Percentiles rank a stretch among this genome's conserved stretches.
phyloP scores from a whole-genome alignment of 64 coral and sea anemone genomes.

The Actinia equina region DNA sequence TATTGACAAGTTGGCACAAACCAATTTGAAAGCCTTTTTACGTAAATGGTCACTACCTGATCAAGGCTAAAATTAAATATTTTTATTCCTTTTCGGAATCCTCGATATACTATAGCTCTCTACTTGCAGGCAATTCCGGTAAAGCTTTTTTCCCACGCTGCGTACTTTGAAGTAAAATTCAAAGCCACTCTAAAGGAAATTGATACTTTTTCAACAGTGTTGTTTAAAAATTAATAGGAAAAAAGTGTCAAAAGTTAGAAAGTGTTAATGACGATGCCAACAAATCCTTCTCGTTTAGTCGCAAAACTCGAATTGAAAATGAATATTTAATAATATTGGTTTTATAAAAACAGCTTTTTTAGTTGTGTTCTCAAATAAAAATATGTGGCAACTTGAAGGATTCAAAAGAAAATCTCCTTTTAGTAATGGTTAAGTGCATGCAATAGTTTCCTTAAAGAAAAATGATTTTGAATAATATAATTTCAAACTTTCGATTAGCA shows the following conservation, averaged over 20 bases:
- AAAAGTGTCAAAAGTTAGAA: not conserved
- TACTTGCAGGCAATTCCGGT: no score
- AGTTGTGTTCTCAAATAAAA: not conserved
- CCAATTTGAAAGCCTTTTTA: not conserved
- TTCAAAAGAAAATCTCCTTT: not conserved
- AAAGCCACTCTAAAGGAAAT: not conserved
- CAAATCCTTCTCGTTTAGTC: slow-evolving; percentile 1
- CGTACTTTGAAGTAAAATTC: not conserved
- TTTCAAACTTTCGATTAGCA: not conserved
- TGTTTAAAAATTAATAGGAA: not conserved
- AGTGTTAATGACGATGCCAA: not conserved
- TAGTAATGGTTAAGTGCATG: not conserved
- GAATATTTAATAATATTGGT: not conserved
- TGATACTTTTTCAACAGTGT: not conserved
- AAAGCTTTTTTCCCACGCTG: not conserved
- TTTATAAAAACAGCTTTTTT: not conserved
- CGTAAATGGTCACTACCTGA: not conserved
- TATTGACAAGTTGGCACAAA: not conserved
- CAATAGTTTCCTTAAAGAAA: not conserved
- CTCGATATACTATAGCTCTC: no score
- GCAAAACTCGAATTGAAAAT: not conserved
- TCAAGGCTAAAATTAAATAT: not conserved
- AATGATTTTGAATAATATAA: not conserved
- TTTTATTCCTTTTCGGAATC: not conserved
- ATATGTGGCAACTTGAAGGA: not conserved